These are phyloP conservation scores for Hypanus sabinus DNA, from an alignment of 2,113 vertebrate genomes.

Conservation along the genomic window DNA sequence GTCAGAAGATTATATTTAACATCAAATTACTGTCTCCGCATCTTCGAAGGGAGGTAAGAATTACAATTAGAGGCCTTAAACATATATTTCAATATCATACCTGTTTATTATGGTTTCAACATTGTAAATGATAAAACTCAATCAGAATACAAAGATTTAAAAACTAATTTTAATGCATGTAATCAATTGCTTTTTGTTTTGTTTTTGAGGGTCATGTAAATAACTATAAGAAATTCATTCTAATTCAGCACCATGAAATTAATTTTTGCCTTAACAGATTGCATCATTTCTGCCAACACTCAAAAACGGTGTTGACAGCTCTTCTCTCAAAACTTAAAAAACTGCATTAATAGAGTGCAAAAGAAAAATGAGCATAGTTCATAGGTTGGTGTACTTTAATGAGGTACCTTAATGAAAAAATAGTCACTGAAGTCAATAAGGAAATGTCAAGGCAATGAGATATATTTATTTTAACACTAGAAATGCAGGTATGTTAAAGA, in stretches of 20 bases:
- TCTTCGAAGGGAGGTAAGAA: not conserved
- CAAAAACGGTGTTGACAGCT: not conserved
- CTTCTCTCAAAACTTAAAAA: not conserved
- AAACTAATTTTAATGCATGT: not conserved
- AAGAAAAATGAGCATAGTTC: not conserved
- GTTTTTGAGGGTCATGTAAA: not conserved
- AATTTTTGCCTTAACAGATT: not conserved
- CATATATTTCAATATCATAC: not conserved
- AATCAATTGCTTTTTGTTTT: not conserved
- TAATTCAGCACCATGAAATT: not conserved
- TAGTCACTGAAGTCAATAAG: not conserved
- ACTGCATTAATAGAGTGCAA: not conserved
- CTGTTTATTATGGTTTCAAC: not conserved
- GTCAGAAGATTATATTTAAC: no score
- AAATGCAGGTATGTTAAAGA: not conserved
- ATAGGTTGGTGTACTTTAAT: slow-evolving; percentile 8
- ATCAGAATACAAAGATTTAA: not conserved
- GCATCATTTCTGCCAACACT: not conserved
- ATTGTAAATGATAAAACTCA: not conserved
- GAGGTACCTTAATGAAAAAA: not conserved
- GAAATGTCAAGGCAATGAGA: not conserved
- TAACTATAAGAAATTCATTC: not conserved
- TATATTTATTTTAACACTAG: not conserved
- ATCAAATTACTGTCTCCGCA: not conserved
- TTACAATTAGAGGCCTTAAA: not conserved